Evolutionary conservation across 2,113 vertebrate species (phyloP).

Genomic region (Hippocampus comes): DNA sequence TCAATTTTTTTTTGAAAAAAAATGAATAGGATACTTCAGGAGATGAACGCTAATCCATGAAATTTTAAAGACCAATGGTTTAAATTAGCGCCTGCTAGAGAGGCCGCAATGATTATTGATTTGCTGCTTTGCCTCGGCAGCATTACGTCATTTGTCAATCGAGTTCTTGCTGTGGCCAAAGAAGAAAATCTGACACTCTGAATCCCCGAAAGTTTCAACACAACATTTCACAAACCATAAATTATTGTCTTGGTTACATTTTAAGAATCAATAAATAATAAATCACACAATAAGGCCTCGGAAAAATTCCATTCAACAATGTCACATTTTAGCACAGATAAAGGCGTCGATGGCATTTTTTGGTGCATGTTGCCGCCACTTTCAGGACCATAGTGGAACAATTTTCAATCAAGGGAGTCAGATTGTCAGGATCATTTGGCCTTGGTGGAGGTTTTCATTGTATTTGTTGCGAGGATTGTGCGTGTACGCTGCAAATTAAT

Average conservation of each 20-base stretch:
- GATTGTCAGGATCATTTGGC: constrained; percentile 1
- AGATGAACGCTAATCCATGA: background rate
- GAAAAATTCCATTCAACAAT: background rate
- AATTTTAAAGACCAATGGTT: background rate
- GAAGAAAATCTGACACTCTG: background rate
- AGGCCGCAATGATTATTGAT: background rate
- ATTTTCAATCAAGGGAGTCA: background rate
- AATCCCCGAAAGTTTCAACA: too few species aligned
- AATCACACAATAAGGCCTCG: too few species aligned
- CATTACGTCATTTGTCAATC: background rate
- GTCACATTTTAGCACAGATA: background rate
- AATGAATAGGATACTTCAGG: background rate
- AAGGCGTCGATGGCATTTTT: background rate
- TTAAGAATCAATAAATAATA: too few species aligned
- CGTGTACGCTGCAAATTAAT: background rate
- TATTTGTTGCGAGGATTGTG: background rate
- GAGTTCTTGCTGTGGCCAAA: background rate
- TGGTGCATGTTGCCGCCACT: background rate
- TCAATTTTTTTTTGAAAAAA: background rate
- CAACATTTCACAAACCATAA: too few species aligned
- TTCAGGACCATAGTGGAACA: background rate
- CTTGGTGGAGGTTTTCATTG: constrained; percentile 18
- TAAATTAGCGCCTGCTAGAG: background rate
- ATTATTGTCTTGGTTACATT: too few species aligned
- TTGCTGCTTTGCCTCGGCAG: background rate